Base-by-base conservation (phyloP, 2,797 vertebrate species). In the Leucoraja ocellata region DNA sequence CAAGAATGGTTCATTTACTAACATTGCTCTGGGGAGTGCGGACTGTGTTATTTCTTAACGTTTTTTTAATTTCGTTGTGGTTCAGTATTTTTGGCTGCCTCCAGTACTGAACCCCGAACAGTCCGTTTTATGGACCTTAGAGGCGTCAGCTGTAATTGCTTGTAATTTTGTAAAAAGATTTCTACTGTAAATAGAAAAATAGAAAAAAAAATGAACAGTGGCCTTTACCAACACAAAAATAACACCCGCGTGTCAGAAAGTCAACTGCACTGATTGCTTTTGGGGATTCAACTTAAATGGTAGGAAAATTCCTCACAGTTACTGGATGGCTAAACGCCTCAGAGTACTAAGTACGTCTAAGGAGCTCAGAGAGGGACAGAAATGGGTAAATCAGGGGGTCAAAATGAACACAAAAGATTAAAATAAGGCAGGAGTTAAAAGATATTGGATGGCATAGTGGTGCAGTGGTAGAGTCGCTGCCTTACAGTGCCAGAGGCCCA, bases 1-100 rank as follows among this genome's bases (percentile, higher is more conserved):
- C 68, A 76, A 92, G 90, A 92, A 92, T 92, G 90, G 90, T 92
- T 92, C 90, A 92, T 92, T 92, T 92, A 92, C 71, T 92, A 73
- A 73, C 71, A 76, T 92, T 76, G 71, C 90, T 92, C 90, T 92
- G 71, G 71, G 90, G 90, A 92, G 5, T 14, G 71, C 13, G 23
- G 13, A 21, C 90, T 74, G 65, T 92, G 84, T 91, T 74, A 13
- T 92, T 92, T 91, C 25, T 46, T 74, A 11, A 91, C 25, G 14
- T 25, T 54, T 91, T 90, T 28, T 28, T 28, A 25, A 54, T 76
- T 74, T 91, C 68, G 39, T 74, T 76, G 90, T 92, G 90, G 71
- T 76, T 92, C 39, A 73, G 39, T 28, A 28, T 92, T 74, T 46
- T 92, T 92, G 90, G 90, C 90, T 74, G 68, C 25, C 90, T 13